Evolutionary conservation across 2,797 vertebrate species (phyloP), one percentile per base, ranked within the genome.

Genomic region (Hafferia zeledoni): DNA sequence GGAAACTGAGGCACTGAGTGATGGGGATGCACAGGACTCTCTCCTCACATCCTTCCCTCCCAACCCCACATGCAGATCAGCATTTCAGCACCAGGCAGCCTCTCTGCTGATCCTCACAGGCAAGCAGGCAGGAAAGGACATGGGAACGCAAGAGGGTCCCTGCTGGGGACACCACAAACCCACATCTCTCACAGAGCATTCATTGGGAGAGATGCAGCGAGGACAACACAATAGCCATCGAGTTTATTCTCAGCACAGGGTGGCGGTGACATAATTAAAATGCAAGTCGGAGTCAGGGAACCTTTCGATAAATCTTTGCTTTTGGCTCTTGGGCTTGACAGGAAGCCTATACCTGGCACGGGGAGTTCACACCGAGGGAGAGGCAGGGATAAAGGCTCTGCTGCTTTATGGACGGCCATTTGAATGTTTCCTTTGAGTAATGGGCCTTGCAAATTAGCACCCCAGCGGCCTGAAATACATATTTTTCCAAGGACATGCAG

Each of bases 361-460:
- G 91, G 84, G 87, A 77, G 78, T 49, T 87, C 87, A 75, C 93
- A 82, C 91, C 10, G 76, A 87, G 75, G 82, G 87, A 85, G 94
- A 95, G 94, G 93, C 76, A n/a, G 7, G 2, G 95, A 77, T 60
- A 93, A 96, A 95, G 80, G 93, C 92, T 85, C 75, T 83, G 72
- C 74, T 85, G 72, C 76, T 95, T 96, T 94, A 87, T 78, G 76
- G 47, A 95, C 91, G 60, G 86, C 96, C 82, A 95, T 96, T 97
- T 97, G 95, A 97, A 96, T 95, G 97, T 97, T 98, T 96, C 72
- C 10, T 97, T 98, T 98, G 97, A 98, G 97, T 98, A 98, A 98
- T 97, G 97, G 97, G 94, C 96, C 97, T 98, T 98, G 98, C 97
- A 98, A 98, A 98, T 98, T 96, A 98, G 97, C 97, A 95, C 96